Base-by-base conservation (phyloP, 2,113 vertebrate genomes). In the Otolemur garnettii region DNA sequence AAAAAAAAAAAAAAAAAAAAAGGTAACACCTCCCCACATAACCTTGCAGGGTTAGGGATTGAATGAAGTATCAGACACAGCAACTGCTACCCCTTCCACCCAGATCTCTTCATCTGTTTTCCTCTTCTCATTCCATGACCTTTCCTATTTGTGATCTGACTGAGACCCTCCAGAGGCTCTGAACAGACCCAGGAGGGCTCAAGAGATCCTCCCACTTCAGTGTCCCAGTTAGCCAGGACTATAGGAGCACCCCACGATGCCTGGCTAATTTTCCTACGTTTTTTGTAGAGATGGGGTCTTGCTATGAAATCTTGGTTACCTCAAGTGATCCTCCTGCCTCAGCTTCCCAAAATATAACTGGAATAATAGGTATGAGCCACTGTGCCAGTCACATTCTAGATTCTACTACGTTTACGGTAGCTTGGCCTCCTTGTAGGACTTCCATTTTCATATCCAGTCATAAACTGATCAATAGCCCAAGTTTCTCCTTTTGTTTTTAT, bases 31-130 rank as follows among this genome's bases (percentile, higher is more conserved):
- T 69, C 75, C 69, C 18, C 12, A n/a, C 4, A 79, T 3, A 80
- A 30, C 66, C 38, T 91, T n/a, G 42, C 50, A 55, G 68, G 85
- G 66, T 93, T 26, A 35, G 33, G 60, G 26, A 19, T 59, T 85
- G 9, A 24, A 30, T 74, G 64, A 38, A 28, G 33, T 74, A 15
- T 90, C 77, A 90, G 42, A 83, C 60, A 68, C 0, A 18, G 38
- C 82, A 72, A 90, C 14, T 92, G 7, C 42, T 50, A 69, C 9
- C 19, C 11, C 33, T 91, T 62, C 12, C 15, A n/a, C 42, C 22
- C 50, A 91, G 55, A 74, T 59, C 71, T 95, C 93, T 91, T 72
- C 53, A 60, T 78, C 71, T 90, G 30, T 88, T 45, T 96, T 7
- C 21, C 22, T 15, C 42, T 86, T 74, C 74, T 10, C 12, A 19